phyloP scores from a whole-genome alignment of 2,113 vertebrate species.

The Beaufortia kweichowensis region DNA sequence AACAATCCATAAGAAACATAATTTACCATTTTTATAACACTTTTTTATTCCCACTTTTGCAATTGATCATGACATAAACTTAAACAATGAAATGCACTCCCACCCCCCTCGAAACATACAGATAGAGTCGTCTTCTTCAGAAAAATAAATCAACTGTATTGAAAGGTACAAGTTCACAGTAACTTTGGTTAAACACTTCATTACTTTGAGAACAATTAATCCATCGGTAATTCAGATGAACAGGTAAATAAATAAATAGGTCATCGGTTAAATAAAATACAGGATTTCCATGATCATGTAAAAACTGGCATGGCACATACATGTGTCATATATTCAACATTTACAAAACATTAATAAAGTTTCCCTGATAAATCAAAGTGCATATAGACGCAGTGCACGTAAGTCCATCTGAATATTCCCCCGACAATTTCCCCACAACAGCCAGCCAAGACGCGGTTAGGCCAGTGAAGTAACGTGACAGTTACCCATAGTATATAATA shows the following conservation, averaged over 20 bases:
- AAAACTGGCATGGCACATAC: conserved; percentile 90
- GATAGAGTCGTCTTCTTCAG: conserved; percentile 81
- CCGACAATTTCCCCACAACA: conserved; percentile 78
- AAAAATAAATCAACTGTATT: conserved; percentile 89
- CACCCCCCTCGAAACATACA: conserved; percentile 71
- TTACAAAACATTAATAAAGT: conserved; percentile 99
- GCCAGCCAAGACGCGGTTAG: conserved; percentile 83
- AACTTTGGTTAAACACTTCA: conserved; percentile 98
- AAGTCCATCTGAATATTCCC: conserved; percentile 84
- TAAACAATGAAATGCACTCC: conserved; percentile 79
- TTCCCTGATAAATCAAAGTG: conserved; percentile 99
- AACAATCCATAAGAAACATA: not conserved
- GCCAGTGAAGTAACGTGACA: conserved; percentile 88
- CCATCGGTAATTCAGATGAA: conserved; percentile 62
- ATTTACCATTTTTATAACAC: conserved; percentile 70
- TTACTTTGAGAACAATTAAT: conserved; percentile 80
- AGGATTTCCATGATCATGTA: conserved; percentile 79
- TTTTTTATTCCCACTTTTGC: conserved; percentile 85
- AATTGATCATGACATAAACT: conserved; percentile 91
- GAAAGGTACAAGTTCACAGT: conserved; percentile 94
- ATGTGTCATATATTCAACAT: conserved; percentile 93
- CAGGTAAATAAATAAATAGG: conserved; percentile 52
- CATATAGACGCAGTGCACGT: conserved; percentile 95
- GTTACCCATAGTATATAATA: conserved; percentile 84
- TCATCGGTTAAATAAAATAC: conserved; percentile 77